phyloP scores from a whole-genome alignment of 2,888 invertebrate species.

The Octodonta nipae region DNA sequence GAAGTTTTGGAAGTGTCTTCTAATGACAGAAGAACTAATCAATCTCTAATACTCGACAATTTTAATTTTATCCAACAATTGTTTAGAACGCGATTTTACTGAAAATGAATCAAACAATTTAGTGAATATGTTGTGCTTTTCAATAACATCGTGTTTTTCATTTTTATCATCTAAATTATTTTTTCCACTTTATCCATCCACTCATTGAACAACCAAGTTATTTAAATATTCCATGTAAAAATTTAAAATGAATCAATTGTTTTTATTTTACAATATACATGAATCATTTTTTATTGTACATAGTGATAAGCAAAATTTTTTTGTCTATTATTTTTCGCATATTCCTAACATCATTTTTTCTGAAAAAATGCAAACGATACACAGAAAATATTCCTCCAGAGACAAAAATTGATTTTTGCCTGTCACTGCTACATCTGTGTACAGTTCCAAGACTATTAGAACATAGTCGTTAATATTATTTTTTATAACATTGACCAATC shows the following conservation, averaged over 20 bases:
- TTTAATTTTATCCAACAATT: background rate
- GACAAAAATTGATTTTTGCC: background rate
- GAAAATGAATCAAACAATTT: background rate
- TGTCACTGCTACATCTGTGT: no score
- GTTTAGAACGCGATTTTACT: background rate
- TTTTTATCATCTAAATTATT: slow-evolving; percentile 17
- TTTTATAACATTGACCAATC: slow-evolving; percentile 39
- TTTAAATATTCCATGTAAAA: background rate
- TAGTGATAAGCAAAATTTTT: no score
- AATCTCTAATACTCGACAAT: no score
- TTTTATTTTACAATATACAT: background rate
- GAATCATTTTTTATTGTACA: no score
- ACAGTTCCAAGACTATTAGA: slow-evolving; percentile 18
- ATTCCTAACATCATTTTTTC: no score
- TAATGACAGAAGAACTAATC: no score
- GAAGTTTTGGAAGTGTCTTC: no score
- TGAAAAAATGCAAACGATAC: no score
- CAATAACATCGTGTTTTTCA: slow-evolving; percentile 18
- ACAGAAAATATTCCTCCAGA: no score
- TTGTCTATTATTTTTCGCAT: no score
- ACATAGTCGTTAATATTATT: slow-evolving; percentile 33
- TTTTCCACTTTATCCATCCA: slow-evolving; percentile 2
- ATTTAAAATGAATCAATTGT: background rate
- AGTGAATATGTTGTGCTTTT: background rate
- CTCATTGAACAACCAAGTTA: background rate